Evolutionary conservation across 2,888 invertebrate species (phyloP).

Genomic region (Unio delphinus): DNA sequence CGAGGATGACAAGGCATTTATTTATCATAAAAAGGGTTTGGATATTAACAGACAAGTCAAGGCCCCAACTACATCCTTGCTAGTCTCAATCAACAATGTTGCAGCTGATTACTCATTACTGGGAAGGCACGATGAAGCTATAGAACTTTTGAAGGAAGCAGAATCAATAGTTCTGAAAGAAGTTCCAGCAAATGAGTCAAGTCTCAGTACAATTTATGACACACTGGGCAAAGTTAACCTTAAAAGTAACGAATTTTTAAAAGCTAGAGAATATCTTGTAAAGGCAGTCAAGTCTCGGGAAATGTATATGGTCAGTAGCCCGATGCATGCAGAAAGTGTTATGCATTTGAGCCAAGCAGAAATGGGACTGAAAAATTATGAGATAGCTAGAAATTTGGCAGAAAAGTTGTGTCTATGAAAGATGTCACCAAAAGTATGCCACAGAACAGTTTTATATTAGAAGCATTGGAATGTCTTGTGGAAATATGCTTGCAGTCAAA

Average conservation of each 20-base stretch:
- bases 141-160: conserved; percentile 24
- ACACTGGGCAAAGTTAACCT: conserved; percentile 22
- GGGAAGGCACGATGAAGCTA: conserved; percentile 19
- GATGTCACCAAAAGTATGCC: no score
- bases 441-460: no score
- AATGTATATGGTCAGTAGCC: conserved; percentile 3
- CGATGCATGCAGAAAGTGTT: conserved; percentile 16
- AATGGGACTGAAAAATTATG: conserved; percentile 1
- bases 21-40: conserved; percentile 36
- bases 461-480: no score
- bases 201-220: conserved; percentile 16
- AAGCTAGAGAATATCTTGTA: conserved; percentile 16
- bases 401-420: no score
- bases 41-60: conserved; percentile 31
- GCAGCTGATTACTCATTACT: conserved; percentile 18
- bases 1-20: conserved; percentile 30
- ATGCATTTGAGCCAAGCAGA: conserved; percentile 5
- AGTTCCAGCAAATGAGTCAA: conserved; percentile 4
- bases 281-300: conserved; percentile 20
- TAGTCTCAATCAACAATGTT: conserved; percentile 39
- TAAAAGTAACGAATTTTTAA: conserved; percentile 7
- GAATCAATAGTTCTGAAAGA: conserved; percentile 12
- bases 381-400: no score
- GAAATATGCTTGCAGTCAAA: no score
- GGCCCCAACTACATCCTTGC: conserved; percentile 27